Conservation (phyloP, 2,888 invertebrate species). For the Apantesis nais region DNA sequence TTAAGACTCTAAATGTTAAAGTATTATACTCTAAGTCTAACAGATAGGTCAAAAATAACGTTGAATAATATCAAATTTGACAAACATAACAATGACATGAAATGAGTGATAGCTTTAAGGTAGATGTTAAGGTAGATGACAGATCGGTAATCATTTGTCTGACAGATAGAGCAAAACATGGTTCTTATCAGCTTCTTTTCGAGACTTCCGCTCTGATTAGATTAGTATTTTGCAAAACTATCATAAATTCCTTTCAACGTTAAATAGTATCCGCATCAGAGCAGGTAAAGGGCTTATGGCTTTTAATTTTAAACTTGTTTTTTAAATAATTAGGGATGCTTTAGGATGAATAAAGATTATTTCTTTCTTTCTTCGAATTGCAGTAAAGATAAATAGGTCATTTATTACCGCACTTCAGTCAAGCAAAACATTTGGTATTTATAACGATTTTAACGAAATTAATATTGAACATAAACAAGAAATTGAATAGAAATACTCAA, state of each 20-base stretch:
- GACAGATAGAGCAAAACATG: background rate
- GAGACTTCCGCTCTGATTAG: background rate
- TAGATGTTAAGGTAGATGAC: background rate
- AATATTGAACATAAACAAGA: slow-evolving; percentile 8
- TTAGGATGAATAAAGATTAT: slow-evolving; percentile 25
- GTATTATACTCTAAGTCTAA: too few relatives aligned
- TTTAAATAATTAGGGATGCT: background rate
- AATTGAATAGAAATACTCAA: background rate
- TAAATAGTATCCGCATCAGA: background rate
- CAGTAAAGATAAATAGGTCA: slow-evolving; percentile 35
- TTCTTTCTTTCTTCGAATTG: too few relatives aligned
- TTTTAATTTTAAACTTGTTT: background rate
- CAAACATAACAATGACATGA: background rate
- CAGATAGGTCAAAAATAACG: too few relatives aligned
- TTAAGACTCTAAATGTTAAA: too few relatives aligned
- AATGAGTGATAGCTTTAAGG: background rate
- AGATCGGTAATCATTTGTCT: background rate
- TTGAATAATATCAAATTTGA: background rate
- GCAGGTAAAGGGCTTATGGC: background rate
- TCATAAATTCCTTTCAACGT: background rate
- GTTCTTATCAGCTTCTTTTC: background rate
- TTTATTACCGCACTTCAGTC: slow-evolving; percentile 16
- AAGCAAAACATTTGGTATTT: slow-evolving; percentile 14
- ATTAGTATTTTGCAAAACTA: background rate
- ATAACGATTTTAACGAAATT: slow-evolving; percentile 11